A percentile compares a stretch with the other conserved stretches of the same genome.
phyloP scores from a whole-genome alignment of 2,797 vertebrate species.

The Moxostoma hubbsi region DNA sequence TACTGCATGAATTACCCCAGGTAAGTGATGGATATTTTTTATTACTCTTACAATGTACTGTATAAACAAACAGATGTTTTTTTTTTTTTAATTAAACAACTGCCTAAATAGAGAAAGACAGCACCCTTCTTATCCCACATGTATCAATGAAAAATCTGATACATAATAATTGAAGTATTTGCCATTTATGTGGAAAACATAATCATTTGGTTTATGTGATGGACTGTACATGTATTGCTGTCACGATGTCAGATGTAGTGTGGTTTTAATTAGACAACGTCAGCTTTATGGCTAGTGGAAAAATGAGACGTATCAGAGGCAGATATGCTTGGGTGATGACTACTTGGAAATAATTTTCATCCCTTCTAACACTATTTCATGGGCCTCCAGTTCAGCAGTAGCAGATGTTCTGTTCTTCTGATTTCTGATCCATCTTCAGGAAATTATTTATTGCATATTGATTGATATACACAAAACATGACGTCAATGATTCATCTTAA shows the following conservation, averaged over 20 bases:
- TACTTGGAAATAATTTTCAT: constrained; percentile 40
- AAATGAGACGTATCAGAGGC: constrained; percentile 37
- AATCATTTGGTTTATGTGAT: constrained; percentile 1
- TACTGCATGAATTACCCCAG: constrained; percentile 97
- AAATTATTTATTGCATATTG: constrained; percentile 30
- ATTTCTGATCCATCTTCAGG: constrained; percentile 27
- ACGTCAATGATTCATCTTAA: constrained; percentile 3
- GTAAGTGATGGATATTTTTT: constrained; percentile 72
- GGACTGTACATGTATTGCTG: background rate
- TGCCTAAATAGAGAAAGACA: no score
- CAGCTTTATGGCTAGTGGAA: constrained; percentile 15
- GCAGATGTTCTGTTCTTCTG: constrained; percentile 51
- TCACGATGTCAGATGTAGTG: constrained; percentile 23
- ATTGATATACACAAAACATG: constrained; percentile 33
- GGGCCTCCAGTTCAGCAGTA: constrained; percentile 29
- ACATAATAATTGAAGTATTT: no score
- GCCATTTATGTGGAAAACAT: background rate
- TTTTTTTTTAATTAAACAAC: no score
- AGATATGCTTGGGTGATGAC: constrained; percentile 45
- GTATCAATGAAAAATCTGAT: no score
- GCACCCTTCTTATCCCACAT: no score
- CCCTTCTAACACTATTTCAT: constrained; percentile 37
- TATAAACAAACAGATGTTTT: no score
- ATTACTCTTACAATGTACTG: background rate
- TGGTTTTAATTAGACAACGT: constrained; percentile 31